Evolutionary conservation across 2,797 vertebrate genomes (phyloP), one percentile per base, ranked within the genome.

Genomic region (Antennarius maculatus): DNA sequence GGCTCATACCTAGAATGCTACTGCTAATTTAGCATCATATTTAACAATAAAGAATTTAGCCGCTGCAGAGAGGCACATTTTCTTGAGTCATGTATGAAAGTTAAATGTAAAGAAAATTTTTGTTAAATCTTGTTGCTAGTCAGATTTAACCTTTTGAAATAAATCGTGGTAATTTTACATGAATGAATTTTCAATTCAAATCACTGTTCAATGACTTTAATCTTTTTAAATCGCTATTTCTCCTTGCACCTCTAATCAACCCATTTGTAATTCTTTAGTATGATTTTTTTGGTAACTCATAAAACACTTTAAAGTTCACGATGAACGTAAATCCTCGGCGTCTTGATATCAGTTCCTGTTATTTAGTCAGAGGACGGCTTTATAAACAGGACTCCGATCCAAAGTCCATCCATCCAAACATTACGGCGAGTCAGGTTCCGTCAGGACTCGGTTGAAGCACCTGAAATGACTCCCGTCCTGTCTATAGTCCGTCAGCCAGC

Each of bases 371-470:
- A 37, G 8, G 45, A 39, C 16, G 41, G 12, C 41, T 64, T 43
- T 7, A 3, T 8, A 54, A 50, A 59, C 45, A 18, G 7, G 15
- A 57, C 14, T n/a, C 50, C 23, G 9, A 61, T 57, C 61, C 57
- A 68, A 68, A 72, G 60, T 80, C 66, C 58, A 61, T 42, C 53
- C 16, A 56, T 23, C 16, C 50, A 54, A 73, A 74, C 39, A 5
- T 2, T 50, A 13, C 3, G 28, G 49, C 10, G 12, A 63, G 50
- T 37, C 37, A 63, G 48, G 57, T 34, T 55, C n/a, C 34, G 12
- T 60, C 0, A 46, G 63, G 45, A 41, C 41, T 72, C 8, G 27
- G 51, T 48, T 28, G 1, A 55, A 79, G 67, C 80, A 80, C 70
- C 72, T 65, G 50, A 31, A 41, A 7, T 6, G 29, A 46, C 62